These are phyloP conservation scores for Fragum fragum DNA, from an alignment of 2,888 invertebrate genomes.

Conservation along the genomic window DNA sequence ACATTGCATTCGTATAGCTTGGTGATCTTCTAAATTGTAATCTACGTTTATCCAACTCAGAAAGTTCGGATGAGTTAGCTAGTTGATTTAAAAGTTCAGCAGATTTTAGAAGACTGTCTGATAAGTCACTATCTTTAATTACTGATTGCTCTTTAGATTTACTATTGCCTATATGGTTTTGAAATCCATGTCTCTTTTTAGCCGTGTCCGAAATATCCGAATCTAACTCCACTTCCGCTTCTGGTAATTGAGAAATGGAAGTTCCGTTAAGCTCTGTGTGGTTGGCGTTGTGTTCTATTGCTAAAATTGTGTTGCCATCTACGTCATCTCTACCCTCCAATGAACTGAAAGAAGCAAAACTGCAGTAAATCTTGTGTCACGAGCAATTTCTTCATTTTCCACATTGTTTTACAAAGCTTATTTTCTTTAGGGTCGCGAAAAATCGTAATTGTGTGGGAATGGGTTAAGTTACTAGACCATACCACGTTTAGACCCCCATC, in stretches of 20 bases:
- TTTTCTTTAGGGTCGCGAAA: too few relatives aligned
- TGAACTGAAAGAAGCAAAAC: slow-evolving; percentile 16
- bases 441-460: too few relatives aligned
- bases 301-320: slow-evolving; percentile 1
- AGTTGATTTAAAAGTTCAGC: slow-evolving; percentile 25
- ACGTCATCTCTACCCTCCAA: slow-evolving; percentile 7
- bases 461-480: too few relatives aligned
- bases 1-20: slow-evolving; percentile 77
- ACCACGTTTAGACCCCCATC: too few relatives aligned
- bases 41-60: slow-evolving; percentile 59
- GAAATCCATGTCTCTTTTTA: slow-evolving; percentile 22
- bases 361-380: too few relatives aligned
- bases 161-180: slow-evolving; percentile 17
- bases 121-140: slow-evolving; percentile 10
- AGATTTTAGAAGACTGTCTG: slow-evolving; percentile 12
- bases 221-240: neutral
- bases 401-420: too few relatives aligned
- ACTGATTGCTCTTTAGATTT: neutral
- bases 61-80: slow-evolving; percentile 23
- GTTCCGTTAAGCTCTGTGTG: slow-evolving; percentile 46
- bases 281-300: slow-evolving; percentile 43
- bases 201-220: slow-evolving; percentile 16
- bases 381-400: too few relatives aligned
- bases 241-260: slow-evolving; percentile 30
- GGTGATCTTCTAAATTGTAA: slow-evolving; percentile 72